Percentiles rank a stretch among this genome's conserved stretches.
Conservation (phyloP, 2,113 vertebrate species). For the Hippotragus niger region DNA sequence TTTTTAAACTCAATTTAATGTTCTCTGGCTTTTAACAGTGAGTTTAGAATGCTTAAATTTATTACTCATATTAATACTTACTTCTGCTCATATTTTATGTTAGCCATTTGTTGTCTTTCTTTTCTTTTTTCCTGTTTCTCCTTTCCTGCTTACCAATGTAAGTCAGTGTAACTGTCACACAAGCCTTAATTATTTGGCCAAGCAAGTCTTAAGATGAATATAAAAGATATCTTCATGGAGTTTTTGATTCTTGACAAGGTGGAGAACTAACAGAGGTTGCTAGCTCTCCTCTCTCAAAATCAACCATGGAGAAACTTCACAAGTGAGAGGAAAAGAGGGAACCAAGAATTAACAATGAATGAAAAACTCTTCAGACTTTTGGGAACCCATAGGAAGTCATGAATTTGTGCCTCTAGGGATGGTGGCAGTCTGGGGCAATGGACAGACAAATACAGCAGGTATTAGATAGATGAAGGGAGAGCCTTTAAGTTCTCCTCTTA, state of each 20-base stretch:
- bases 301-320: neutral
- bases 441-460: neutral
- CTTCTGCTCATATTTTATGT: constrained; percentile 23
- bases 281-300: neutral
- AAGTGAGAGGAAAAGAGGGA: neutral
- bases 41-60: neutral
- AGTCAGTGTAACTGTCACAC: neutral
- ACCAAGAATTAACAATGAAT: neutral
- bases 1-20: constrained; percentile 2
- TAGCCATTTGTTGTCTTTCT: neutral
- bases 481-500: neutral
- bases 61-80: neutral
- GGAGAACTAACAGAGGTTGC: neutral
- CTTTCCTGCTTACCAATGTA: neutral
- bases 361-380: neutral
- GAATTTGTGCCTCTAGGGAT: neutral
- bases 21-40: constrained; percentile 34
- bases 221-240: constrained; percentile 19
- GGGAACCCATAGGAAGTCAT: neutral
- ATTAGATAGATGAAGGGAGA: neutral
- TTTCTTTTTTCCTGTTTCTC: neutral
- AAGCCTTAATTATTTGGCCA: constrained; percentile 25
- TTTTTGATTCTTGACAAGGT: constrained; percentile 18
- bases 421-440: neutral
- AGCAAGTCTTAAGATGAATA: neutral